Evolutionary conservation across 2,888 invertebrate species (phyloP).

Genomic region (Ferdinandea cuprea): DNA sequence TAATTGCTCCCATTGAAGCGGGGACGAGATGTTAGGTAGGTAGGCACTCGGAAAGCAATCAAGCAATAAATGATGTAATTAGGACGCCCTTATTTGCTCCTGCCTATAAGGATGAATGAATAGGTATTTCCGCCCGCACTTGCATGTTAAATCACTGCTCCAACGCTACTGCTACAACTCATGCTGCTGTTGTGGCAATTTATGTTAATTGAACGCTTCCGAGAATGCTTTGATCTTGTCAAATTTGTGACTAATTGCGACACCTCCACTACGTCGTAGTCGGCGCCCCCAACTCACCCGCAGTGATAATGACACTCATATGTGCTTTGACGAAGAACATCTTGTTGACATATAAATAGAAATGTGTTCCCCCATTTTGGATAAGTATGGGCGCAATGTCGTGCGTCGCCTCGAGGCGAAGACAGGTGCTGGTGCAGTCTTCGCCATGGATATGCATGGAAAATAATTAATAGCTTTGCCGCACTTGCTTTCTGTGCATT

Average conservation of each 20-base stretch:
- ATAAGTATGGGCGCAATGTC: constrained; percentile 26
- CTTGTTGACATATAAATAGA: constrained; percentile 67
- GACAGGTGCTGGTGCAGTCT: constrained; percentile 69
- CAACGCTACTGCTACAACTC: not conserved
- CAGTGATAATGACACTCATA: constrained; percentile 62
- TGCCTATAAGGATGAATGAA: constrained; percentile 50
- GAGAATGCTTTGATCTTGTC: constrained; percentile 77
- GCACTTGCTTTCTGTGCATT: constrained; percentile 4
- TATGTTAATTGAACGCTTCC: constrained; percentile 76
- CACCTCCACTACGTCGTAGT: constrained; percentile 54
- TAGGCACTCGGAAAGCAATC: constrained; percentile 52
- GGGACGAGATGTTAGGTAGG: constrained; percentile 5
- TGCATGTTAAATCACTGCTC: constrained; percentile 62
- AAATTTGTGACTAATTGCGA: constrained; percentile 77
- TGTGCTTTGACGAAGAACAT: constrained; percentile 56
- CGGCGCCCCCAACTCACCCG: not conserved
- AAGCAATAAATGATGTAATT: constrained; percentile 74
- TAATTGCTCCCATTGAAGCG: constrained; percentile 36
- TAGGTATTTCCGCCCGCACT: constrained; percentile 59
- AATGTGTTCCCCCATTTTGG: constrained; percentile 12
- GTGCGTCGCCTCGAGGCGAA: constrained; percentile 48
- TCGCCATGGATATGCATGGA: constrained; percentile 59
- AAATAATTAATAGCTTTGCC: constrained; percentile 69
- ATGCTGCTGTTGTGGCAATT: constrained; percentile 60
- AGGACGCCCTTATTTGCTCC: constrained; percentile 69